Conservation (phyloP, 2,113 vertebrate species). For the Bubo bubo region DNA sequence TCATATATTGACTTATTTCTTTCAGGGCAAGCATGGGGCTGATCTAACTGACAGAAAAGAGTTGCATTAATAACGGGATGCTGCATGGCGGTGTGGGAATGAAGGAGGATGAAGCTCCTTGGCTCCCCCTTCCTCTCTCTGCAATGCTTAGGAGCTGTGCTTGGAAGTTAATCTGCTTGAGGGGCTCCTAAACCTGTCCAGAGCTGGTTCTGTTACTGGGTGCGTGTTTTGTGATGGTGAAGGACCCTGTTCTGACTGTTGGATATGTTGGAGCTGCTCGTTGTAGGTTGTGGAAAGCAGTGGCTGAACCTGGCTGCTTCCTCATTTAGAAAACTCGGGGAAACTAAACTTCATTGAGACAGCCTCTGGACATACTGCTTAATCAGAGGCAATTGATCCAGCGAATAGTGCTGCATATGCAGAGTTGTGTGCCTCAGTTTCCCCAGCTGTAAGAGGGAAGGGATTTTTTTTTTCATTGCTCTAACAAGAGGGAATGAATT, state of each 20-base stretch:
- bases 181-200: not conserved
- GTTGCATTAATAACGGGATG: not conserved
- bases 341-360: not conserved
- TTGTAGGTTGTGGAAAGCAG: not conserved
- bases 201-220: not conserved
- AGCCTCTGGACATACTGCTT: not conserved
- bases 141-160: not conserved
- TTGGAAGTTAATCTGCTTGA: not conserved
- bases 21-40: not conserved
- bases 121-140: not conserved
- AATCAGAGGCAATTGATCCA: not conserved
- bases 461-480: not conserved
- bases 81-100: rapidly evolving
- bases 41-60: not conserved
- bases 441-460: not conserved
- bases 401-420: not conserved
- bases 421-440: not conserved
- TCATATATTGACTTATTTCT: not conserved
- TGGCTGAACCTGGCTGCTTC: not conserved
- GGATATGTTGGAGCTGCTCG: not conserved
- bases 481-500: not conserved
- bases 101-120: not conserved
- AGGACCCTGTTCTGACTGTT: not conserved
- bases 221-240: rapidly evolving
- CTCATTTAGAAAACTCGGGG: not conserved